These are phyloP conservation scores for Drosophila watanabei DNA, from an alignment of 1,140 invertebrate species.

Conservation along the genomic window DNA sequence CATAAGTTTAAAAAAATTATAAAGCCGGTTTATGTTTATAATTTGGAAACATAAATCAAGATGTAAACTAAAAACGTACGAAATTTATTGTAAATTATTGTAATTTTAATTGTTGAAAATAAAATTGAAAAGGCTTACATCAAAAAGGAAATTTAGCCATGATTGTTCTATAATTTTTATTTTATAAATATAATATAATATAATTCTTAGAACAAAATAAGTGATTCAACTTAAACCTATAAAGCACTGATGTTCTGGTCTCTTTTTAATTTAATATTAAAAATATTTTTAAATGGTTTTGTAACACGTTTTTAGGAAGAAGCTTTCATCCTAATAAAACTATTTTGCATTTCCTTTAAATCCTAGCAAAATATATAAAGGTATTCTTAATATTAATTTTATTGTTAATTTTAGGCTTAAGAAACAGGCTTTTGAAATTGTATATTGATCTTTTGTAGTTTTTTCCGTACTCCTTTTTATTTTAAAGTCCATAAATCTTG, in stretches of 20 bases:
- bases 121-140: not conserved
- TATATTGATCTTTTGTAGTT: not conserved
- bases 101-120: no score
- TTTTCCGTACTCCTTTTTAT: not conserved
- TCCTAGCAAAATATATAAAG: no score
- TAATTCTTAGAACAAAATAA: no score
- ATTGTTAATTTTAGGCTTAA: no score
- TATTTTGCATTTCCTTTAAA: no score
- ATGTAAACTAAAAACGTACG: not conserved
- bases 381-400: no score
- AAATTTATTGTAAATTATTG: not conserved
- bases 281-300: no score
- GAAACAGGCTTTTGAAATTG: not conserved
- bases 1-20: not conserved
- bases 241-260: no score
- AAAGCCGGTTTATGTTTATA: not conserved
- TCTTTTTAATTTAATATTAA: no score
- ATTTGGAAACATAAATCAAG: not conserved
- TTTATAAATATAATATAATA: no score
- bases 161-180: not conserved
- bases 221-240: no score
- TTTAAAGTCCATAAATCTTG: not conserved
- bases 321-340: no score
- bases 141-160: not conserved
- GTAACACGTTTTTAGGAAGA: not conserved